These are phyloP conservation scores for Ganaspis brasiliensis DNA, from an alignment of 2,888 invertebrate genomes.

Conservation along the genomic window DNA sequence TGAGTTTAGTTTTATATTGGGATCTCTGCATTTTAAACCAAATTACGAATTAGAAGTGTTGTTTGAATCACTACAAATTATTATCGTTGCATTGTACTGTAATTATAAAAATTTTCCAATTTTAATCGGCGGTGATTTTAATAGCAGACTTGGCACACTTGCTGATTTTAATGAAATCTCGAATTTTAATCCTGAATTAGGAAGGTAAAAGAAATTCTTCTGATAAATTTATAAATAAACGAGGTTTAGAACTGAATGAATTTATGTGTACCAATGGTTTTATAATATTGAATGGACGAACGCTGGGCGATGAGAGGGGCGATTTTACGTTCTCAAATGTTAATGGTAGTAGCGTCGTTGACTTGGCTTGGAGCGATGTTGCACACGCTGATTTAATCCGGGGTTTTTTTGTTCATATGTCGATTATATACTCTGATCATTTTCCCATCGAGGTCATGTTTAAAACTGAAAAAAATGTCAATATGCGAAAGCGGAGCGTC, in stretches of 20 bases:
- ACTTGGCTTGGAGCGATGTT: neutral
- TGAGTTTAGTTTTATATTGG: neutral
- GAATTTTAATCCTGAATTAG: constrained; percentile 1
- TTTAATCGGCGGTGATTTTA: neutral
- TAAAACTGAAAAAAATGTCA: no score
- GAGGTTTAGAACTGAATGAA: neutral
- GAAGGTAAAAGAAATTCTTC: neutral
- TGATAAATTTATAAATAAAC: neutral
- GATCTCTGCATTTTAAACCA: no score
- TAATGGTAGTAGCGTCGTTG: neutral
- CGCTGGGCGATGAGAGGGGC: neutral
- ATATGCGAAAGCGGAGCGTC: no score
- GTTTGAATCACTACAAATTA: neutral
- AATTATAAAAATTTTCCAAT: neutral
- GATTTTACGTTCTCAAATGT: neutral
- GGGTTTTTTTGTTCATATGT: neutral
- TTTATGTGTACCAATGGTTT: constrained; percentile 3
- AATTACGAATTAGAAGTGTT: neutral
- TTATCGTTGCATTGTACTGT: neutral
- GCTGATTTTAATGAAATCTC: neutral
- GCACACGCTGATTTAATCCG: neutral
- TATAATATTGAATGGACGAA: neutral
- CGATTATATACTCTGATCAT: neutral
- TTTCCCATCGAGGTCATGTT: neutral
- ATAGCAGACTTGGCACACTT: neutral